Evolutionary conservation across 2,888 invertebrate species (phyloP).

Genomic region (Trissolcus japonicus): DNA sequence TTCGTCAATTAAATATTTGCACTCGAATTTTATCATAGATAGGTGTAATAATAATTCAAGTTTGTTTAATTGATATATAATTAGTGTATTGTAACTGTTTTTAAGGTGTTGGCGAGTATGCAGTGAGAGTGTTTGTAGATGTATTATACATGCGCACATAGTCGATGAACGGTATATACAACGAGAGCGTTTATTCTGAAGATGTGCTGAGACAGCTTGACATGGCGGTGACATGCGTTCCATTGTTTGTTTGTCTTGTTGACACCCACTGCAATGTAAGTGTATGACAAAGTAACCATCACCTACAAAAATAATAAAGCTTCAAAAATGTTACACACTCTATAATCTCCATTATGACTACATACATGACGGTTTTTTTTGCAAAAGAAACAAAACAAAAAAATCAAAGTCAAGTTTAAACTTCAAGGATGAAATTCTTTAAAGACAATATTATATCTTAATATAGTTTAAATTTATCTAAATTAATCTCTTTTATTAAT

Average conservation of each 20-base stretch:
- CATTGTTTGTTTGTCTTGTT: slow-evolving; percentile 65
- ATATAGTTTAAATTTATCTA: too few species aligned
- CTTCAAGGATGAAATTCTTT: too few species aligned
- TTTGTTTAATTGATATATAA: slow-evolving; percentile 9
- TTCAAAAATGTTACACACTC: slow-evolving; percentile 11
- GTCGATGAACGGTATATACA: slow-evolving; percentile 45
- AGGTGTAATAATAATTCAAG: not conserved
- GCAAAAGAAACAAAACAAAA: not conserved
- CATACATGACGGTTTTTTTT: not conserved
- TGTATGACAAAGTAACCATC: slow-evolving; percentile 44
- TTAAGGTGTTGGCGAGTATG: slow-evolving; percentile 18
- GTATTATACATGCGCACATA: slow-evolving; percentile 28
- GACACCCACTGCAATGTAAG: slow-evolving; percentile 54
- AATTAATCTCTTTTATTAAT: too few species aligned
- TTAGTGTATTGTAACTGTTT: slow-evolving; percentile 5
- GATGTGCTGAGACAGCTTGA: slow-evolving; percentile 64
- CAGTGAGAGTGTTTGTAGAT: slow-evolving; percentile 25
- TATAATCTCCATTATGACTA: slow-evolving; percentile 21
- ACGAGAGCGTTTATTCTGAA: slow-evolving; percentile 51
- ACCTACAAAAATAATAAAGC: slow-evolving; percentile 26
- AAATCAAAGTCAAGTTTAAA: not conserved
- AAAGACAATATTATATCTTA: too few species aligned
- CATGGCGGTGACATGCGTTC: slow-evolving; percentile 70
- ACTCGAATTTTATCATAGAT: not conserved
- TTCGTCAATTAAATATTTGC: not conserved